phyloP scores from a whole-genome alignment of 1,140 invertebrate genomes.

The Diorhabda sublineata region DNA sequence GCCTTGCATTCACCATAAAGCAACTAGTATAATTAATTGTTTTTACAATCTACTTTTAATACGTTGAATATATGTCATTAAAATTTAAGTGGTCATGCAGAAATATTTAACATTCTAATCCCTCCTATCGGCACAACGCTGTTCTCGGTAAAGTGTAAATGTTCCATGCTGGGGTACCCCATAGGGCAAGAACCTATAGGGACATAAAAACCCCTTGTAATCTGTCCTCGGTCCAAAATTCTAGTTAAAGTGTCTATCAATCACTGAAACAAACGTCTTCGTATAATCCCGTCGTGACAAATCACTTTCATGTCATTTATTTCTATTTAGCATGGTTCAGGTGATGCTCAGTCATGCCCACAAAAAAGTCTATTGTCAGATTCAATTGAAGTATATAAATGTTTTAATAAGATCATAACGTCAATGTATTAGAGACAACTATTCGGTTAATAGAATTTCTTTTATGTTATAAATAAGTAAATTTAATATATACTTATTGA shows the following conservation, averaged over 20 bases:
- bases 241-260: conserved; percentile 2
- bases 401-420: neutral
- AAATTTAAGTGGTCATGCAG: no score
- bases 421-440: no score
- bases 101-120: neutral
- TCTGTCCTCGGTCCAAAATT: conserved; percentile 1
- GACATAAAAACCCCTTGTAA: conserved; percentile 1
- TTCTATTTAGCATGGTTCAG: conserved; percentile 2
- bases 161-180: neutral
- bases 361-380: neutral
- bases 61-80: no score
- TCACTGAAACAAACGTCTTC: neutral
- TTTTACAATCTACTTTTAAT: no score
- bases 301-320: conserved; percentile 3
- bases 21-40: no score
- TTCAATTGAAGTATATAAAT: neutral
- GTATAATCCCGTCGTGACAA: neutral
- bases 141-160: neutral
- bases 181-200: neutral
- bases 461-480: no score
- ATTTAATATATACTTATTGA: no score
- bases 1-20: no score
- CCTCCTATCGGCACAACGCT: neutral
- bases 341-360: neutral
- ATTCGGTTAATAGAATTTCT: no score